Evolutionary conservation across 2,113 vertebrate genomes (phyloP).

Genomic region (Prionailurus bengalensis): DNA sequence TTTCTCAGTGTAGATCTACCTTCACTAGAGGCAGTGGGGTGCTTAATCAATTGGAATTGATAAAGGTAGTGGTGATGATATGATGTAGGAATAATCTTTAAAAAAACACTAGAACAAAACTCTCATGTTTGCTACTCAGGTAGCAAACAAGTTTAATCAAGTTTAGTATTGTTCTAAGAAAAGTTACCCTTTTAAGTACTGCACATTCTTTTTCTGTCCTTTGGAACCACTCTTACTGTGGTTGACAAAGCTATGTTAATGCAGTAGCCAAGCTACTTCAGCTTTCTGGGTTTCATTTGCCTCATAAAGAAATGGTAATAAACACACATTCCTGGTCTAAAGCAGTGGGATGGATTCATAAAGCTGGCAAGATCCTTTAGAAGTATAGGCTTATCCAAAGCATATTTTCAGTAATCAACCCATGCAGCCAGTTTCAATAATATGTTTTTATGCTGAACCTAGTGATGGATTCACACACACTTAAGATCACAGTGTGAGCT

Average conservation of each 20-base stretch:
- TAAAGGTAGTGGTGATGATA: neutral
- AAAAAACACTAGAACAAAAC: neutral
- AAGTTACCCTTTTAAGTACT: slow-evolving; percentile 55
- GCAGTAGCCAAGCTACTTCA: neutral
- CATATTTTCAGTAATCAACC: slow-evolving; percentile 8
- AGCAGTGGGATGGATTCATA: neutral
- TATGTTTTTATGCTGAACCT: slow-evolving; percentile 45
- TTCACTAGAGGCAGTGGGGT: slow-evolving; percentile 45
- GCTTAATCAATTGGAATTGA: slow-evolving; percentile 43
- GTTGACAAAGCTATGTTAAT: neutral
- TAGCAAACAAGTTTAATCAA: slow-evolving; percentile 37
- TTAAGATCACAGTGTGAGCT: slow-evolving; percentile 25
- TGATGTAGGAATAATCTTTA: neutral
- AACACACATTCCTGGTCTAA: neutral
- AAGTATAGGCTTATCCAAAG: neutral
- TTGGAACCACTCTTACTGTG: neutral
- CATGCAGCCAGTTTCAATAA: neutral
- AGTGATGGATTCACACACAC: neutral
- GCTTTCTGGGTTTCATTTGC: neutral
- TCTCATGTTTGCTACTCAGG: neutral
- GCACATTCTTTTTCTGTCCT: neutral
- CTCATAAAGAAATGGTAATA: neutral
- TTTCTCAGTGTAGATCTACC: slow-evolving; percentile 56
- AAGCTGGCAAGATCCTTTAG: neutral
- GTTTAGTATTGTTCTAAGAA: neutral